Evolutionary conservation across 1,140 invertebrate species (phyloP).

Genomic region (Drosophila aff.): DNA sequence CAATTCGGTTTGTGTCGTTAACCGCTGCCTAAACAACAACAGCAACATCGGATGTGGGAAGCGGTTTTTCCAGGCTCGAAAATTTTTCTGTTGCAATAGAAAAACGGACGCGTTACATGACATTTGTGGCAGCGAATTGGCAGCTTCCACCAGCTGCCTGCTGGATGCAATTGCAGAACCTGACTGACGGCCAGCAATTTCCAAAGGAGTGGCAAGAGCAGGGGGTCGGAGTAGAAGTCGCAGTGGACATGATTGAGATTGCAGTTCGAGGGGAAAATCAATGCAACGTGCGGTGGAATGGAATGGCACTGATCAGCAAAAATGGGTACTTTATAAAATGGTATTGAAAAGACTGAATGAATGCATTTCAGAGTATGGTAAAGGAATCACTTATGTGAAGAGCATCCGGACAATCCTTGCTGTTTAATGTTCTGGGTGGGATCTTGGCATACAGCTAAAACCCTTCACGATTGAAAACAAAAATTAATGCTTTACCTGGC

Average conservation of each 20-base stretch:
- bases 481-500: no score
- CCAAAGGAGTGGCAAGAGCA: background rate
- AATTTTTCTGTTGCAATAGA: conserved; percentile 68
- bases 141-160: conserved; percentile 51
- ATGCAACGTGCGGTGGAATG: background rate
- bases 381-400: no score
- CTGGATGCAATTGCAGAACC: conserved; percentile 41
- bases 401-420: no score
- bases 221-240: conserved; percentile 60
- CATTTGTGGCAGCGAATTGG: conserved; percentile 79
- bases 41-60: conserved; percentile 41
- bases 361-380: no score
- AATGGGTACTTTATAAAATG: background rate
- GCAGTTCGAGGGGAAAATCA: background rate
- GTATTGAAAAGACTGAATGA: background rate
- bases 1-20: conserved; percentile 81
- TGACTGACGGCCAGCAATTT: conserved; percentile 32
- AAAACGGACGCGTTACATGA: conserved; percentile 78
- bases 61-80: conserved; percentile 41
- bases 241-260: background rate
- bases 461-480: no score
- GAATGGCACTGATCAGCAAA: background rate
- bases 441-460: no score
- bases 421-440: no score
- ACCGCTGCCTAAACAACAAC: conserved; percentile 76